These are phyloP conservation scores for Gnatocerus cornutus DNA, from an alignment of 2,888 invertebrate species.

Conservation along the genomic window DNA sequence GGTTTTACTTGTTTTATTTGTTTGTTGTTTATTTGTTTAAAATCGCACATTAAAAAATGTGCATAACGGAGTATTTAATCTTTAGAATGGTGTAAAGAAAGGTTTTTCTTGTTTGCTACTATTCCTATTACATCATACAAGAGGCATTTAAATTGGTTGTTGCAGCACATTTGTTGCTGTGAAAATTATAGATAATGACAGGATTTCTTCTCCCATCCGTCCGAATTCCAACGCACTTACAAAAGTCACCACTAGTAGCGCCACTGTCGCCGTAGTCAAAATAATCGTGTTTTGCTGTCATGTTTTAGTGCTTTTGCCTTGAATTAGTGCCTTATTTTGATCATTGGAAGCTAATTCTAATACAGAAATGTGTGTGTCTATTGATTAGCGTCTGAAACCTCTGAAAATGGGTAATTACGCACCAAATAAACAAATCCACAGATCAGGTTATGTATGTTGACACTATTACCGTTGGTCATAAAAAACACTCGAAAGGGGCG, in stretches of 20 bases:
- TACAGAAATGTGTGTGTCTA: not conserved
- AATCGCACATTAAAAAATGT: too few relatives aligned
- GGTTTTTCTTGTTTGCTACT: not conserved
- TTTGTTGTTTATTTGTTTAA: too few relatives aligned
- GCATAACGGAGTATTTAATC: too few relatives aligned
- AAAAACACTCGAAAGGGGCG: slow-evolving; percentile 57
- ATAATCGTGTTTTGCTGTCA: slow-evolving; percentile 23
- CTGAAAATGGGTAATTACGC: slow-evolving; percentile 25
- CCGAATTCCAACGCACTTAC: slow-evolving; percentile 34
- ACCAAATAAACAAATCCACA: slow-evolving; percentile 39
- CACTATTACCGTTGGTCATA: slow-evolving; percentile 57
- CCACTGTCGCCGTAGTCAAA: slow-evolving; percentile 11
- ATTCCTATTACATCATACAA: not conserved
- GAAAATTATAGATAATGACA: slow-evolving; percentile 10
- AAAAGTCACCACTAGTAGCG: slow-evolving; percentile 33
- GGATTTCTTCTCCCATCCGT: not conserved
- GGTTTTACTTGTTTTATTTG: too few relatives aligned
- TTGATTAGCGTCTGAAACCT: too few relatives aligned
- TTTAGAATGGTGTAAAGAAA: too few relatives aligned
- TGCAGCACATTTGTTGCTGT: not conserved
- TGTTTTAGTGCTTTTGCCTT: slow-evolving; percentile 17
- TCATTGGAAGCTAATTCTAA: not conserved
- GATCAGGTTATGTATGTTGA: slow-evolving; percentile 63
- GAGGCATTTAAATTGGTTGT: too few relatives aligned
- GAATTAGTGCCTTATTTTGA: not conserved